Evolutionary conservation across 2,797 vertebrate species (phyloP), one percentile per base, ranked within the genome.

Genomic region (Manis crassicaudata): DNA sequence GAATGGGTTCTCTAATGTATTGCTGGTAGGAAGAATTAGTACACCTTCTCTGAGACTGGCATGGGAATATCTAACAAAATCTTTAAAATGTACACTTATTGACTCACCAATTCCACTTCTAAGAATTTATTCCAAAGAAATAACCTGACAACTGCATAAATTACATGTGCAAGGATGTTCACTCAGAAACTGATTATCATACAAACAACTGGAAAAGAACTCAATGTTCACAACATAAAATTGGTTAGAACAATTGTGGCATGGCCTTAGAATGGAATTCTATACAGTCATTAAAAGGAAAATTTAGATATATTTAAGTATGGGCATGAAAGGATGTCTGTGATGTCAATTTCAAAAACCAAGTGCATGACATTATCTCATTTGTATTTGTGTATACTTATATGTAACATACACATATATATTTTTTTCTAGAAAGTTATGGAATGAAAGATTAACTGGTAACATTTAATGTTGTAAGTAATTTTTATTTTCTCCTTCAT

Each of bases 51-150:
- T 67, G 35, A 94, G 32, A 82, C 4, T 79, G 60, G 43, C 62
- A 14, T 67, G 79, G 68, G 27, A 79, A 25, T 46, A 43, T 18
- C 18, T 88, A 79, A 95, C 9, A 89, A 88, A 88, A 3, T 20
- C 88, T 90, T 68, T 76, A 90, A 90, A 90, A 18, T 77, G 85
- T 83, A 80, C 83, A 52, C 8, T 68, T 79, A 86, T 2, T 80
- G 25, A 84, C 46, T 87, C 73, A 84, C 27, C 73, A 90, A 62
- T 94, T 94, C 21, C 9, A 81, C 40, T 96, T 94, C 40, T 80
- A 95, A 92, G 50, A 80, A 89, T 76, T 63, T 83, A 92, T 58
- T 76, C 27, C 67, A 77, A 73, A 81, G 29, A 92, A 90, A 81
- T 67, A 52, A 73, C 40, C 13, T 25, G 21, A 95, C 16, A 76